Evolutionary conservation across 2,888 invertebrate genomes (phyloP).

Genomic region (Nyleta sp.): DNA sequence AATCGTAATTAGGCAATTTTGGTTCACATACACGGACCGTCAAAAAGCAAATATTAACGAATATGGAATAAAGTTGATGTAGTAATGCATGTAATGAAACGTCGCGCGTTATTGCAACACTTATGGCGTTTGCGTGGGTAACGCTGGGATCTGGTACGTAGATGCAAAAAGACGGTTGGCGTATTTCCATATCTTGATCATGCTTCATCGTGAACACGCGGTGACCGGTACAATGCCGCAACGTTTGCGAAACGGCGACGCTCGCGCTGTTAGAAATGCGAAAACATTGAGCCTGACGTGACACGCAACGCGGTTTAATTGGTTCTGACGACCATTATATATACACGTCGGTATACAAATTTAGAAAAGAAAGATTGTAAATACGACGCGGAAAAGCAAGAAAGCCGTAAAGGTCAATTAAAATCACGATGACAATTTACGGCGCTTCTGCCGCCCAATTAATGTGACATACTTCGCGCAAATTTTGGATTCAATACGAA

Average conservation of each 20-base stretch:
- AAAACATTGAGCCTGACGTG: constrained; percentile 63
- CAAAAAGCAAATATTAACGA: constrained; percentile 6
- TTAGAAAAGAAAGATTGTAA: constrained; percentile 56
- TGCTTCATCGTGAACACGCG: constrained; percentile 67
- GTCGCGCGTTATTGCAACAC: constrained; percentile 64
- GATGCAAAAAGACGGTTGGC: constrained; percentile 66
- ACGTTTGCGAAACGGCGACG: constrained; percentile 64
- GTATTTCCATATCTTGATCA: constrained; percentile 69
- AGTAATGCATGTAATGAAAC: constrained; percentile 59
- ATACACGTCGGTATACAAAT: constrained; percentile 52
- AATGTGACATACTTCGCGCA: constrained; percentile 43
- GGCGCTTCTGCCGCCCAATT: constrained; percentile 43
- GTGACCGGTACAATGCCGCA: constrained; percentile 67
- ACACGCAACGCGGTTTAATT: constrained; percentile 65
- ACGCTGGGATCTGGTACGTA: constrained; percentile 58
- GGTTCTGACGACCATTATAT: constrained; percentile 63
- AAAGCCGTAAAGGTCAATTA: constrained; percentile 62
- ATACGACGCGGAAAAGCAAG: constrained; percentile 45
- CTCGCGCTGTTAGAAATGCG: constrained; percentile 64
- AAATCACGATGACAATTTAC: constrained; percentile 56
- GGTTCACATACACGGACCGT: no score
- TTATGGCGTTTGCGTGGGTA: constrained; percentile 65
- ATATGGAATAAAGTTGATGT: constrained; percentile 38
- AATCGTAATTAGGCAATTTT: no score
- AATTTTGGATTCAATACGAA: no score